Conservation (phyloP, 1,140 invertebrate genomes). For the Linepithema humile region DNA sequence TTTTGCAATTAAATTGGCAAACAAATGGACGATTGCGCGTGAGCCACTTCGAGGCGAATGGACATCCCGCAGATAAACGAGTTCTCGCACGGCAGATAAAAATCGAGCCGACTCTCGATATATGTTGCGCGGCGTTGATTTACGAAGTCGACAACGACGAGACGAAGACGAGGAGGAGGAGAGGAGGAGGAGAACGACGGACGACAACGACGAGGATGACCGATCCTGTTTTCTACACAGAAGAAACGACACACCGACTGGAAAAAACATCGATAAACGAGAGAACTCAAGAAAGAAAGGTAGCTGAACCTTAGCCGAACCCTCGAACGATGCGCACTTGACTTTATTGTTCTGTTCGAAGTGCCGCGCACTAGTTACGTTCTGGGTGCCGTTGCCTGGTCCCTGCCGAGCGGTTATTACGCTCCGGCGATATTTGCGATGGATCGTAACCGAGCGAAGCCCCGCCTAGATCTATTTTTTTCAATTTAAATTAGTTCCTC, state of each 20-base stretch:
- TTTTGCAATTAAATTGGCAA: slow-evolving; percentile 70
- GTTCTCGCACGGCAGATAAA: slow-evolving; percentile 57
- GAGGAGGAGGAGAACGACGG: too few species aligned
- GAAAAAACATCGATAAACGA: slow-evolving; percentile 19
- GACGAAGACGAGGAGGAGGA: too few species aligned
- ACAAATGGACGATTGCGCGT: slow-evolving; percentile 58
- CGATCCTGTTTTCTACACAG: not conserved
- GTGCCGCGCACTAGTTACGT: slow-evolving; percentile 45
- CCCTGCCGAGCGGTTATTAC: not conserved
- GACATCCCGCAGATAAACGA: slow-evolving; percentile 64
- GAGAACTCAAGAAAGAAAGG: not conserved
- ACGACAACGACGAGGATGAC: not conserved
- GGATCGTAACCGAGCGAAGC: not conserved
- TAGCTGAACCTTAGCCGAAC: slow-evolving; percentile 24
- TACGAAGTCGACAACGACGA: slow-evolving; percentile 56
- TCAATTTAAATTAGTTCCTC: not conserved
- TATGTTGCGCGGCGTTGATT: slow-evolving; percentile 48
- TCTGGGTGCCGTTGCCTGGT: slow-evolving; percentile 5
- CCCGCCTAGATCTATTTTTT: not conserved
- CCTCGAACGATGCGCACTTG: slow-evolving; percentile 19
- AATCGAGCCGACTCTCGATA: slow-evolving; percentile 48
- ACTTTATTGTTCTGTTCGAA: slow-evolving; percentile 27
- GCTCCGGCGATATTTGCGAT: slow-evolving; percentile 26
- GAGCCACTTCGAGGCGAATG: slow-evolving; percentile 51
- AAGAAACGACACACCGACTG: not conserved